A percentile compares a stretch with the other conserved stretches of the same genome.
phyloP scores from a whole-genome alignment of 2,888 invertebrate species.

The Ernsta delagoae region DNA sequence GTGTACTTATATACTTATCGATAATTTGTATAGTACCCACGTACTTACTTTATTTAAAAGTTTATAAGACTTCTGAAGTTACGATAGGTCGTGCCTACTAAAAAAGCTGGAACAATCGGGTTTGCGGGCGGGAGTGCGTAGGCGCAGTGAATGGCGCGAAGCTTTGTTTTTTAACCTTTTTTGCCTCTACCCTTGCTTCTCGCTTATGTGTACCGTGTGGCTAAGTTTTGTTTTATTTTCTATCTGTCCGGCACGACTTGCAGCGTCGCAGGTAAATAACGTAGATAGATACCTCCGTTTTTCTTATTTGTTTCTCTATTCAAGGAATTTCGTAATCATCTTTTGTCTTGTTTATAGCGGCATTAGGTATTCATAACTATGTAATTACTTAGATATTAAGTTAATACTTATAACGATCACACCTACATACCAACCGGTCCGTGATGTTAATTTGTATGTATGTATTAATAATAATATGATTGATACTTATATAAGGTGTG shows the following conservation, averaged over 20 bases:
- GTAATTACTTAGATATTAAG: too few relatives aligned
- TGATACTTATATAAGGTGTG: too few relatives aligned
- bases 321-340: conserved; percentile 53
- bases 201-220: conserved; percentile 59
- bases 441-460: too few relatives aligned
- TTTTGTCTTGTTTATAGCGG: conserved; percentile 39
- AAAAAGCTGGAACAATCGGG: conserved; percentile 34
- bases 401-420: too few relatives aligned
- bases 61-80: neutral
- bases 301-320: conserved; percentile 68
- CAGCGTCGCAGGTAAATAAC: conserved; percentile 76
- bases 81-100: neutral
- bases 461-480: too few relatives aligned
- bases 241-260: conserved; percentile 60
- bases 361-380: neutral
- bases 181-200: conserved; percentile 73
- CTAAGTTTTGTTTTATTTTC: conserved; percentile 63
- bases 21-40: too few relatives aligned
- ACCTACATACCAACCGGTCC: too few relatives aligned
- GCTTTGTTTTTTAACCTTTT: conserved; percentile 55
- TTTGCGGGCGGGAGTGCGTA: conserved; percentile 45
- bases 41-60: too few relatives aligned
- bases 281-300: conserved; percentile 58
- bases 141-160: conserved; percentile 45
- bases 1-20: too few relatives aligned